phyloP scores from a whole-genome alignment of 2,113 vertebrate genomes.

The Saguinus imperator region DNA sequence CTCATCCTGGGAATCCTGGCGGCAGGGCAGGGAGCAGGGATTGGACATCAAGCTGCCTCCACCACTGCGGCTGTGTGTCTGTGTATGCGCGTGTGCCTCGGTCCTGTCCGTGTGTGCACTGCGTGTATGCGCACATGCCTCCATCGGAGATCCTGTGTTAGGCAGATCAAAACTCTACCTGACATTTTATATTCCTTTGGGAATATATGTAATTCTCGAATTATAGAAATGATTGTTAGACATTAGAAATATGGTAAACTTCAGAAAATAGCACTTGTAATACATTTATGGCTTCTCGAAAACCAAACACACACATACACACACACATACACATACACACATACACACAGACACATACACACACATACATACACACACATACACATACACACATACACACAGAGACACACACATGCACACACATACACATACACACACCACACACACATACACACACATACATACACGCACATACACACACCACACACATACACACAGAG shows the following conservation, averaged over 20 bases:
- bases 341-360: background rate
- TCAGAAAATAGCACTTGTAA: background rate
- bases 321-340: background rate
- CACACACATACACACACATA: too few relatives aligned
- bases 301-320: background rate
- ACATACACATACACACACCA: too few relatives aligned
- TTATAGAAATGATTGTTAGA: background rate
- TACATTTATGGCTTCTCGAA: too few relatives aligned
- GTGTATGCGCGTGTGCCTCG: background rate
- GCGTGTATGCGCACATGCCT: fast-evolving
- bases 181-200: background rate
- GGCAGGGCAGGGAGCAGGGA: background rate
- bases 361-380: too few relatives aligned
- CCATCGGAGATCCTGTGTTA: background rate
- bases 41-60: too few relatives aligned
- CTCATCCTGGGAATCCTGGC: too few relatives aligned
- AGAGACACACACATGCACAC: too few relatives aligned
- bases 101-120: too few relatives aligned
- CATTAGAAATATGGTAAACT: background rate
- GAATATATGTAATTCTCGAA: background rate
- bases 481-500: too few relatives aligned
- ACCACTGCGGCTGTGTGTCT: background rate
- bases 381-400: too few relatives aligned
- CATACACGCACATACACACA: too few relatives aligned
- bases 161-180: background rate